A percentile compares a stretch with the other conserved stretches of the same genome.
These are phyloP conservation scores for Nudaria mundana DNA, from an alignment of 2,888 invertebrate species.

Conservation along the genomic window DNA sequence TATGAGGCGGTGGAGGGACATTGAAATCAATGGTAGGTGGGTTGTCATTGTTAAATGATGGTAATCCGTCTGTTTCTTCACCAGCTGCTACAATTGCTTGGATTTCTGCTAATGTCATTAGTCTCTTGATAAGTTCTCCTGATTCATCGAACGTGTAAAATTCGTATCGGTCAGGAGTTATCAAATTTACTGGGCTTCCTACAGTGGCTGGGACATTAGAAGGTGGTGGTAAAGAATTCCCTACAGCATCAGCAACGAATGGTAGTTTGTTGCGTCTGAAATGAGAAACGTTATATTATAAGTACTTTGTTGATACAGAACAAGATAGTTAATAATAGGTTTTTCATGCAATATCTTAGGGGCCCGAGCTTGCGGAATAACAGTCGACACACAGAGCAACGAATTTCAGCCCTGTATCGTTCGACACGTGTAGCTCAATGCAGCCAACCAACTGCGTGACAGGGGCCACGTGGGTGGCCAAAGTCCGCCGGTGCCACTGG, in stretches of 20 bases:
- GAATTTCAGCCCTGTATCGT: too few species aligned
- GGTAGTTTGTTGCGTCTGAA: conserved; percentile 74
- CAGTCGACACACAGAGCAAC: too few species aligned
- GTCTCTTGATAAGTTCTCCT: conserved; percentile 89
- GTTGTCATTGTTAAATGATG: conserved; percentile 73
- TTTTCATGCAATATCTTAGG: too few species aligned
- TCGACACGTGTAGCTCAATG: too few species aligned
- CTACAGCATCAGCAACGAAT: conserved; percentile 85
- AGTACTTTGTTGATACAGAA: neutral
- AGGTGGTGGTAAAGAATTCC: conserved; percentile 84
- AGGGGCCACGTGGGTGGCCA: too few species aligned
- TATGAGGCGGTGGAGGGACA: conserved; percentile 81
- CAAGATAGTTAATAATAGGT: too few species aligned
- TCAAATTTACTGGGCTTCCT: conserved; percentile 89
- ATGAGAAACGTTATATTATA: conserved; percentile 19
- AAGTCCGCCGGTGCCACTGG: too few species aligned
- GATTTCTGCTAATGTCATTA: conserved; percentile 93
- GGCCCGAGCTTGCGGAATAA: too few species aligned
- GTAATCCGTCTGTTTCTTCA: conserved; percentile 83
- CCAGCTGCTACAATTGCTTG: conserved; percentile 92
- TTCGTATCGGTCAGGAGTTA: conserved; percentile 92
- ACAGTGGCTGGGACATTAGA: conserved; percentile 81
- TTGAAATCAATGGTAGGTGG: conserved; percentile 72
- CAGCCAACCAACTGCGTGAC: too few species aligned
- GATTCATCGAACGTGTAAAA: conserved; percentile 93